Conservation (phyloP, 2,797 vertebrate species). For the Mormyrus proboscirostris region DNA sequence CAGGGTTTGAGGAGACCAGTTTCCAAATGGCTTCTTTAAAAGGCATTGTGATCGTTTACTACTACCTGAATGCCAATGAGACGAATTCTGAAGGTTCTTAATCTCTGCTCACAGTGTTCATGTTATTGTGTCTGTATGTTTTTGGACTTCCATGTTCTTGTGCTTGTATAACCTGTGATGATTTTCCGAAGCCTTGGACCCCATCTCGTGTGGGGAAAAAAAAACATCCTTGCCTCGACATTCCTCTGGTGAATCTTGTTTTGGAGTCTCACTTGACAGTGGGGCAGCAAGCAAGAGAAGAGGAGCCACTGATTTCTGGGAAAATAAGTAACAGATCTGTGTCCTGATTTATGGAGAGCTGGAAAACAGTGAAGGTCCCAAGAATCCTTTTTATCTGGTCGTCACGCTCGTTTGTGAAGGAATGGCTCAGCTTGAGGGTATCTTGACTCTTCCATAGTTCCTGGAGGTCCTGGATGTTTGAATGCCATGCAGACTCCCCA, state of each 20-base stretch:
- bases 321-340: slow-evolving; percentile 23
- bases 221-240: background rate
- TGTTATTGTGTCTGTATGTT: background rate
- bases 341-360: slow-evolving; percentile 37
- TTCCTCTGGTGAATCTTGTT: background rate
- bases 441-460: background rate
- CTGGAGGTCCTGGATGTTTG: background rate
- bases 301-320: slow-evolving; percentile 1
- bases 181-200: slow-evolving; percentile 2
- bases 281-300: background rate
- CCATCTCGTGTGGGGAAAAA: slow-evolving; percentile 30
- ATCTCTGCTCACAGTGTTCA: background rate
- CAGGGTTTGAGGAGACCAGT: background rate
- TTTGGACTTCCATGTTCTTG: background rate
- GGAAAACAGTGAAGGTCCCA: slow-evolving; percentile 30
- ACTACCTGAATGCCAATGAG: background rate
- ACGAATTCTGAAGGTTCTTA: background rate
- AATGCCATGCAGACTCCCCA: background rate
- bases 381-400: slow-evolving; percentile 45
- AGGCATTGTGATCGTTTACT: background rate
- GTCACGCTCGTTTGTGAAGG: slow-evolving; percentile 14
- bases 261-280: background rate
- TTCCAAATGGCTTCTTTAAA: background rate
- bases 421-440: background rate
- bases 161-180: background rate